Evolutionary conservation across 2,113 vertebrate species (phyloP).

Genomic region (Sinocyclocheilus anshuiensis): DNA sequence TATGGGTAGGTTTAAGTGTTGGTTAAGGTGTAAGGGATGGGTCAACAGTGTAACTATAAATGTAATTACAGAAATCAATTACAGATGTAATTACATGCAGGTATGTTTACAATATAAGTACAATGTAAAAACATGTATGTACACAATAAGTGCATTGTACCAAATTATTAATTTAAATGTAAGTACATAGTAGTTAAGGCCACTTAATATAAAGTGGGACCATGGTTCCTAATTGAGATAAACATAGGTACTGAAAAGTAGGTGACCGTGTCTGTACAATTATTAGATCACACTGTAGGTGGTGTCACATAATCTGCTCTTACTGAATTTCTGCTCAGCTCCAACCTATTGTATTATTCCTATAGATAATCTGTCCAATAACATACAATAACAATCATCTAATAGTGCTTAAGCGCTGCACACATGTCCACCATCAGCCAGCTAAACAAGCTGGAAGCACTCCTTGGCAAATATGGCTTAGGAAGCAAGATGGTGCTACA

Average conservation of each 20-base stretch:
- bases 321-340: not conserved
- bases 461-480: slow-evolving; percentile 43
- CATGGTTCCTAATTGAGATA: not conserved
- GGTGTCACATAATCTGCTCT: not conserved
- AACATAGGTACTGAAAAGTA: not conserved
- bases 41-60: too few relatives aligned
- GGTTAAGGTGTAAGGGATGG: too few relatives aligned
- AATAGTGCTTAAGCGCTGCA: slow-evolving; percentile 21
- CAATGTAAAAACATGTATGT: too few relatives aligned
- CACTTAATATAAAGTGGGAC: too few relatives aligned
- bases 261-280: not conserved
- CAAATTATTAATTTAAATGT: too few relatives aligned
- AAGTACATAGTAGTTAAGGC: too few relatives aligned
- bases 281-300: not conserved
- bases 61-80: too few relatives aligned
- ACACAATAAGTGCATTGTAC: too few relatives aligned
- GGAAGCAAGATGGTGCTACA: slow-evolving; percentile 53
- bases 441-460: slow-evolving; percentile 43
- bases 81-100: too few relatives aligned
- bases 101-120: too few relatives aligned
- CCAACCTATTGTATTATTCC: not conserved
- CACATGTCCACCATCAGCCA: slow-evolving; percentile 41
- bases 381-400: slow-evolving; percentile 16
- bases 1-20: too few relatives aligned
- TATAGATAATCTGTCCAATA: slow-evolving; percentile 2